phyloP scores from a whole-genome alignment of 2,888 invertebrate genomes.

The Thalpophila matura region DNA sequence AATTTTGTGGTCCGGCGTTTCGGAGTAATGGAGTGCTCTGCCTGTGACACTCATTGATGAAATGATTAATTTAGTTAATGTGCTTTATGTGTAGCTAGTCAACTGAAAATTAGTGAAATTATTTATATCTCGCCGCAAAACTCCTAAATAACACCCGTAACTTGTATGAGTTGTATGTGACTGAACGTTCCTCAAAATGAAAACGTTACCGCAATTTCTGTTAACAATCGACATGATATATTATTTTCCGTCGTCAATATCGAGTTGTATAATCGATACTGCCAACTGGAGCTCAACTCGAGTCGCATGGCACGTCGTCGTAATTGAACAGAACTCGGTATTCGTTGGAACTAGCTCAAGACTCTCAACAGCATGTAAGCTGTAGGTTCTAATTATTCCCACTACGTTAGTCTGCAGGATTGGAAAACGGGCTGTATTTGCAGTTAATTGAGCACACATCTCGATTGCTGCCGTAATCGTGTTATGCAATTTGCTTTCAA shows the following conservation, averaged over 20 bases:
- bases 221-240: not conserved
- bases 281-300: conserved; percentile 32
- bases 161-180: not conserved
- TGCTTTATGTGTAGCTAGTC: conserved; percentile 37
- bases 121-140: conserved; percentile 9
- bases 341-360: conserved; percentile 54
- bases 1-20: conserved; percentile 45
- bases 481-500: conserved; percentile 10
- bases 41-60: conserved; percentile 47
- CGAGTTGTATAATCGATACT: conserved; percentile 32
- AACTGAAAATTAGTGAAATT: conserved; percentile 9
- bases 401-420: conserved; percentile 49
- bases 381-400: conserved; percentile 58
- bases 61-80: conserved; percentile 50
- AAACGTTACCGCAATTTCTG: not conserved
- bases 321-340: conserved; percentile 54
- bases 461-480: conserved; percentile 24
- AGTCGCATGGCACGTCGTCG: conserved; percentile 35
- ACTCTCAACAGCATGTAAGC: conserved; percentile 54
- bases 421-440: conserved; percentile 52
- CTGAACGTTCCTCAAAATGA: not conserved
- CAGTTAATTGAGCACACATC: conserved; percentile 50
- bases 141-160: conserved; percentile 6
- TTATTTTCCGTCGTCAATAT: conserved; percentile 16
- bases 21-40: conserved; percentile 47